A percentile compares a stretch with the other conserved stretches of the same genome.
phyloP scores from a whole-genome alignment of 2,113 vertebrate genomes.

The Natator depressus region DNA sequence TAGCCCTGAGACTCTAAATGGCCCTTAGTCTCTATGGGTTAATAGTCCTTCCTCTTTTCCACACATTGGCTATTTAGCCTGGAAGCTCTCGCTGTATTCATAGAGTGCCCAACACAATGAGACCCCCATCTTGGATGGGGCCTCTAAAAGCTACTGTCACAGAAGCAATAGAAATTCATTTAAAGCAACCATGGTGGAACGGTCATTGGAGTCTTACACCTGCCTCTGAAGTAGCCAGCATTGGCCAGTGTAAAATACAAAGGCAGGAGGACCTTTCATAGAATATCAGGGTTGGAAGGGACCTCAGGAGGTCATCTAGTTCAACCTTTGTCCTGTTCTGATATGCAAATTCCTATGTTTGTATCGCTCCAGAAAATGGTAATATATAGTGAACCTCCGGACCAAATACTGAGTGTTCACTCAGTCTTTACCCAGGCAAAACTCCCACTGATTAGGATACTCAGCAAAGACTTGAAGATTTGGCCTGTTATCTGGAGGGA shows the following conservation, averaged over 20 bases:
- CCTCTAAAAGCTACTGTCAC: background rate
- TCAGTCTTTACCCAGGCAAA: background rate
- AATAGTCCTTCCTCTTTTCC: background rate
- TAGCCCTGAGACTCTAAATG: background rate
- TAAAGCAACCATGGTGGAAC: background rate
- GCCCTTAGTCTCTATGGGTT: background rate
- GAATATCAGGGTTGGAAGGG: too few relatives aligned
- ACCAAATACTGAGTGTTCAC: constrained; percentile 23
- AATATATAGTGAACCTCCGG: background rate
- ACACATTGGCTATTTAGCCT: background rate
- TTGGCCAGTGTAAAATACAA: background rate
- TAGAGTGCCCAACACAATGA: background rate
- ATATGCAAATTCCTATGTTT: background rate
- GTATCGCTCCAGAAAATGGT: background rate
- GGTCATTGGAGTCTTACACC: background rate
- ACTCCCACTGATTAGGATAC: background rate
- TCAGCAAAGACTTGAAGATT: background rate
- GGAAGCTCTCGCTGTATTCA: background rate
- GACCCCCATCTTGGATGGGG: background rate
- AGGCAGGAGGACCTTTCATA: background rate
- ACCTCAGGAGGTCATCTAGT: too few relatives aligned
- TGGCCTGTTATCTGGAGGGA: background rate
- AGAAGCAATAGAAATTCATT: background rate
- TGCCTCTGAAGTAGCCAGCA: background rate
- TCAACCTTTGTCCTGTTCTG: background rate